phyloP scores from a whole-genome alignment of 2,113 vertebrate genomes.

The Arenaria interpres region DNA sequence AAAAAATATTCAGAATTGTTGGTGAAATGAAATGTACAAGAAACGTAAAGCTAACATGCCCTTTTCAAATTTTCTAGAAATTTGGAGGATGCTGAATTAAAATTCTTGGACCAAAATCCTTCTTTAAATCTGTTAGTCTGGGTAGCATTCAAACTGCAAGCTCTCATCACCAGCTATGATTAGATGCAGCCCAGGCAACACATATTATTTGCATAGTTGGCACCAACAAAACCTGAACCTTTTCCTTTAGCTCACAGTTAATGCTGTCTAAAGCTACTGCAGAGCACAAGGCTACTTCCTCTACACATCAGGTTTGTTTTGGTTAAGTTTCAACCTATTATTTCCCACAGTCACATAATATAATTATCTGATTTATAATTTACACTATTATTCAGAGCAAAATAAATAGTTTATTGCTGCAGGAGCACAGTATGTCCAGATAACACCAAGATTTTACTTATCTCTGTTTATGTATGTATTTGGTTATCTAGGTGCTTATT shows the following conservation, averaged over 20 bases:
- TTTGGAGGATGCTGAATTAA: background rate
- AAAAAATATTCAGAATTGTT: background rate
- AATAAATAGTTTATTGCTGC: constrained; percentile 17
- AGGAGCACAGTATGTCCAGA: constrained; percentile 29
- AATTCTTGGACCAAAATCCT: constrained; percentile 10
- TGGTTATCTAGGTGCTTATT: constrained; percentile 19
- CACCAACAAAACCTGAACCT: background rate
- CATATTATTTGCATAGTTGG: background rate
- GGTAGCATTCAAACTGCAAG: background rate
- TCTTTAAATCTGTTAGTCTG: background rate
- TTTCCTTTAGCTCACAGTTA: background rate
- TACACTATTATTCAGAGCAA: background rate
- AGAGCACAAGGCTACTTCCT: background rate
- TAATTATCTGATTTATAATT: constrained; percentile 45
- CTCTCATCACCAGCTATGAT: background rate
- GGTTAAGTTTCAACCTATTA: background rate
- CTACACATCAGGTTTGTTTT: background rate
- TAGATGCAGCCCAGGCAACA: background rate
- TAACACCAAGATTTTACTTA: constrained; percentile 35
- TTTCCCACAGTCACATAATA: background rate
- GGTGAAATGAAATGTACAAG: background rate
- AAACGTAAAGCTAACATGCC: background rate
- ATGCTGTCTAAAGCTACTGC: background rate
- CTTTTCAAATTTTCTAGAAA: background rate
- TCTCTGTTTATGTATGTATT: background rate